Percentiles rank a stretch among this genome's conserved stretches.
Evolutionary conservation across 2,888 invertebrate species (phyloP).

Genomic region (Drosophila setosimentum): DNA sequence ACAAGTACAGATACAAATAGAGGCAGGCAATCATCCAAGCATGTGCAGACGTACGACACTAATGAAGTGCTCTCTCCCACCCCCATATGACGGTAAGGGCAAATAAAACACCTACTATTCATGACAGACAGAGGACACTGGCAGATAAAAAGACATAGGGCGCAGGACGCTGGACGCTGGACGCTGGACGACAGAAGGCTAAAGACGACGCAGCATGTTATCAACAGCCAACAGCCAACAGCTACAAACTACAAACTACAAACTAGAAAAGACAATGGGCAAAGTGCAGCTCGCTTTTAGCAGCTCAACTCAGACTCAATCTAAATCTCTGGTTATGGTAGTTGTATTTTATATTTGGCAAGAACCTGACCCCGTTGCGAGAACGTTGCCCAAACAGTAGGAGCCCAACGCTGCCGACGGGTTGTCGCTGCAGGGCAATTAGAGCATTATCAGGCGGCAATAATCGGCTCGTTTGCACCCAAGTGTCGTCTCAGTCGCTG

Average conservation of each 20-base stretch:
- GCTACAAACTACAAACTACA: conserved; percentile 7
- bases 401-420: conserved; percentile 59
- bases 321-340: neutral
- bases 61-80: conserved; percentile 71
- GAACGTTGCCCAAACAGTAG: conserved; percentile 70
- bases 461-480: conserved; percentile 81
- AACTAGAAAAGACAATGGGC: conserved; percentile 9
- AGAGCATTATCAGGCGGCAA: conserved; percentile 80
- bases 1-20: conserved; percentile 6
- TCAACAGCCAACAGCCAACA: conserved; percentile 17
- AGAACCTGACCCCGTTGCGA: conserved; percentile 26
- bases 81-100: conserved; percentile 34
- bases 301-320: conserved; percentile 4
- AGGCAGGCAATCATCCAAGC: conserved; percentile 26
- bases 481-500: conserved; percentile 66
- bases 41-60: conserved; percentile 61
- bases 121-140: conserved; percentile 12
- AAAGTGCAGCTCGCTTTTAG: conserved; percentile 20
- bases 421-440: conserved; percentile 72
- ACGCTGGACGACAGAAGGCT: conserved; percentile 3
- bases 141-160: conserved; percentile 6
- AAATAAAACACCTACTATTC: conserved; percentile 75
- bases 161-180: neutral
- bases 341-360: conserved; percentile 20
- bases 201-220: conserved; percentile 41